These are phyloP conservation scores for Phorcus lineatus DNA, from an alignment of 2,888 invertebrate genomes.

Conservation along the genomic window DNA sequence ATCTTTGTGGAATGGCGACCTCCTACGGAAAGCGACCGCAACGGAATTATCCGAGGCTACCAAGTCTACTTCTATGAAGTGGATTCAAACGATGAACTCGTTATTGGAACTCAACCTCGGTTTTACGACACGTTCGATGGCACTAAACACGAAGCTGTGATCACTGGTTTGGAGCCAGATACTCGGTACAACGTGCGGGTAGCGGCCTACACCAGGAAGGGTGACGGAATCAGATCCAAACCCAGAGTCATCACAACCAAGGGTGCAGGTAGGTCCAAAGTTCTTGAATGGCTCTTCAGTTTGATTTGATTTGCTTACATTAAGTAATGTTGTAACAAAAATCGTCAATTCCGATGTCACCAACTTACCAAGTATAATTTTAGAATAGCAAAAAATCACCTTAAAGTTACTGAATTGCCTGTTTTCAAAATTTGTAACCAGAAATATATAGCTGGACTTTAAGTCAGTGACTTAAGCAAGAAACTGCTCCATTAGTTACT, in stretches of 20 bases:
- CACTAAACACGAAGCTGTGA: slow-evolving; percentile 84
- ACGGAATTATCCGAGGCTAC: slow-evolving; percentile 96
- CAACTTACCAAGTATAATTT: no score
- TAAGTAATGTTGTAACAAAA: no score
- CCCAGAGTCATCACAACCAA: slow-evolving; percentile 89
- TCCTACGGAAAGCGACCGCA: slow-evolving; percentile 92
- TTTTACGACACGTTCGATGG: slow-evolving; percentile 90
- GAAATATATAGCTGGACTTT: no score
- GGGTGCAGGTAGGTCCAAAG: slow-evolving; percentile 79
- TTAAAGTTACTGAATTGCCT: no score
- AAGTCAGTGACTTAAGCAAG: no score
- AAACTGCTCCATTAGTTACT: no score
- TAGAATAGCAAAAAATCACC: no score
- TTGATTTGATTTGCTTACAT: neutral
- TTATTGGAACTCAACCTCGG: slow-evolving; percentile 57
- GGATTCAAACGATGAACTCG: slow-evolving; percentile 56
- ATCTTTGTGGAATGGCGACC: slow-evolving; percentile 96
- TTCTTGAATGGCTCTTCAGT: neutral
- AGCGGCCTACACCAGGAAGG: slow-evolving; percentile 95
- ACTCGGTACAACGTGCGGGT: slow-evolving; percentile 92
- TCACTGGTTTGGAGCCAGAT: slow-evolving; percentile 94
- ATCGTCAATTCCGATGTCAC: no score
- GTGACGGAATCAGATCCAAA: slow-evolving; percentile 94
- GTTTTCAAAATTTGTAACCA: no score
- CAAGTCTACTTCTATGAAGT: slow-evolving; percentile 79